Evolutionary conservation across 2,888 invertebrate species (phyloP), one percentile per base, ranked within the genome.

Genomic region (Cephus spinipes): DNA sequence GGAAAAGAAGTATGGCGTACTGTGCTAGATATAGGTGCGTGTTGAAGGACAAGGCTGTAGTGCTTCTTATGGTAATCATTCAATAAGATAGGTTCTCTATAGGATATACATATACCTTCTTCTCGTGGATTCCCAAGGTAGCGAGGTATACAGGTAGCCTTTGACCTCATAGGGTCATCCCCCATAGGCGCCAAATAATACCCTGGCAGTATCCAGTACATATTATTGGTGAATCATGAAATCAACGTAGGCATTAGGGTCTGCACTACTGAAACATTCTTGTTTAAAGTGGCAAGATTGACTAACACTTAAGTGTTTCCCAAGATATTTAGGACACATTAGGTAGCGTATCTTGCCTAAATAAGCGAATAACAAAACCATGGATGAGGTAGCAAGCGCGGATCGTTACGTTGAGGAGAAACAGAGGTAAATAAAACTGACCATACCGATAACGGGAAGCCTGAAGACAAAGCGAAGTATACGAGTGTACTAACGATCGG

Each of bases 261-360:
- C 2, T 55, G 23, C 55, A 55, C 9, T 55, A 55, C 55, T 55
- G 23, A 9, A 55, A 55, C 23, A 55, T 32, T 68, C 77, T 78
- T 73, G 79, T 77, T 74, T 74, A 40, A 79, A 80, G 75, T 73
- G 82, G 80, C 80, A 79, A 80, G 77, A 80, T 12, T 33, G 12
- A 78, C 74, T 79, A 79, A 76, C 80, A 71, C 84, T 84, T 82
- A 84, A 84, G 80, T 77, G 76, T 68, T 80, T 79, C 79, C 77
- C n/a, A 74, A 79, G 83, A 84, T 81, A 82, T 82, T 77, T 81
- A 79, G 79, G 83, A 83, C 82, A 80, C 82, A 81, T 82, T 84
- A 83, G 81, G 81, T 80, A 75, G 74, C 78, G 81, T 79, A 81
- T 84, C 83, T 84, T 77, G 77, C 77, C 79, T 80, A 77, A 83